Evolutionary conservation across 1,140 invertebrate genomes (phyloP).

Genomic region (Pseudomyrmex sp.): DNA sequence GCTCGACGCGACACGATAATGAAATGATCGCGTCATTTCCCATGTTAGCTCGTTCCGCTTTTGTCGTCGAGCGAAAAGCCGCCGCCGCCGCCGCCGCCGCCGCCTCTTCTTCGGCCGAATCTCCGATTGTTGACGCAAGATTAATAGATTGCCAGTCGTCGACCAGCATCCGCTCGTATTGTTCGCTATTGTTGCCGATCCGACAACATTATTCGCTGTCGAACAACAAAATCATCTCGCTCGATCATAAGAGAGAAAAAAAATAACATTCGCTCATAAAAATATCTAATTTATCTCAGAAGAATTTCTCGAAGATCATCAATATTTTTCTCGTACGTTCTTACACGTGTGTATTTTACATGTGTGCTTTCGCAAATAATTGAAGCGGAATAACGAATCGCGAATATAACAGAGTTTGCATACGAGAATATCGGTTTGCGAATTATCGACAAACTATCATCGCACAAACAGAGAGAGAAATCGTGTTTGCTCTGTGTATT

Average conservation of each 20-base stretch:
- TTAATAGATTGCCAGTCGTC: conserved; percentile 29
- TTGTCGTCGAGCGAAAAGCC: not conserved
- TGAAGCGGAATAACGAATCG: not conserved
- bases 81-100: too few relatives aligned
- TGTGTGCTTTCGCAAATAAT: not conserved
- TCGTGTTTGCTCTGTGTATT: not conserved
- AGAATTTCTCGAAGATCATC: not conserved
- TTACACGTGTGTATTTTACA: not conserved
- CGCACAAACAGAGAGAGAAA: not conserved
- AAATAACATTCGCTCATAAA: not conserved
- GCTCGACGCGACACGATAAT: conserved; percentile 14
- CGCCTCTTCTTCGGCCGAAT: not conserved
- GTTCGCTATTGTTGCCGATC: not conserved
- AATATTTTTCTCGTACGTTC: not conserved
- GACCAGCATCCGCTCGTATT: conserved; percentile 1
- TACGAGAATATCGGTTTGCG: not conserved
- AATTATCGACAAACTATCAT: not conserved
- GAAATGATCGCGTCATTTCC: conserved; percentile 43
- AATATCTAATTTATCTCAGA: not conserved
- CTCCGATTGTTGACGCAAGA: conserved; percentile 18
- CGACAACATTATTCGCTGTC: too few relatives aligned
- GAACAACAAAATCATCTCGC: too few relatives aligned
- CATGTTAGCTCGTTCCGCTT: conserved; percentile 1
- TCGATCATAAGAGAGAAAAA: not conserved
- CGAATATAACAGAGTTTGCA: not conserved